Conservation (phyloP, 2,888 invertebrate genomes). For the Anodontia alba region DNA sequence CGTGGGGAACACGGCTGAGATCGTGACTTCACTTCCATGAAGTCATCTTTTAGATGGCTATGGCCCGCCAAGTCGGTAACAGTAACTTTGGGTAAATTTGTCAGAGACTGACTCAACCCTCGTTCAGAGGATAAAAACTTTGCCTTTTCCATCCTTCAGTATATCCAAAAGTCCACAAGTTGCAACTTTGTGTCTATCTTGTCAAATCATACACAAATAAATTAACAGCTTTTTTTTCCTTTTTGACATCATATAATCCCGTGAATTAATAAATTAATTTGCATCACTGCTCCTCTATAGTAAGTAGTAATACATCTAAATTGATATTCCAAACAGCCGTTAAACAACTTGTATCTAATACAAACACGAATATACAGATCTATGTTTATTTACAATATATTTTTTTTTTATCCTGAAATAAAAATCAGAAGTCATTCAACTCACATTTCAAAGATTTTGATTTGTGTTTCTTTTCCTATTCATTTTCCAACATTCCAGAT, state of each 20-base stretch:
- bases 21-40: slow-evolving; percentile 48
- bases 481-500: too few species aligned
- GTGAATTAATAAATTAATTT: background rate
- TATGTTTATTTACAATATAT: background rate
- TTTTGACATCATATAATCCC: background rate
- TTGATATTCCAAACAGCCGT: background rate
- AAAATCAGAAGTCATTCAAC: background rate
- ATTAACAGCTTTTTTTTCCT: background rate
- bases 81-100: slow-evolving; percentile 67
- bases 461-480: too few species aligned
- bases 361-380: background rate
- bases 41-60: slow-evolving; percentile 42
- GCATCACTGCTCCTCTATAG: background rate
- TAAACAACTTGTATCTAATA: background rate
- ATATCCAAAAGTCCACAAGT: background rate
- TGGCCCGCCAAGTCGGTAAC: slow-evolving; percentile 62
- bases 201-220: background rate
- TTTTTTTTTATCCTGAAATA: background rate
- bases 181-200: background rate
- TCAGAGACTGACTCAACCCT: slow-evolving; percentile 65
- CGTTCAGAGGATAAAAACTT: slow-evolving; percentile 29
- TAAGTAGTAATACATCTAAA: background rate
- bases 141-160: background rate
- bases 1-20: slow-evolving; percentile 67
- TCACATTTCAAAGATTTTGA: too few species aligned